Base-by-base conservation (phyloP, 2,113 vertebrate species). In the Rhinopithecus roxellana region DNA sequence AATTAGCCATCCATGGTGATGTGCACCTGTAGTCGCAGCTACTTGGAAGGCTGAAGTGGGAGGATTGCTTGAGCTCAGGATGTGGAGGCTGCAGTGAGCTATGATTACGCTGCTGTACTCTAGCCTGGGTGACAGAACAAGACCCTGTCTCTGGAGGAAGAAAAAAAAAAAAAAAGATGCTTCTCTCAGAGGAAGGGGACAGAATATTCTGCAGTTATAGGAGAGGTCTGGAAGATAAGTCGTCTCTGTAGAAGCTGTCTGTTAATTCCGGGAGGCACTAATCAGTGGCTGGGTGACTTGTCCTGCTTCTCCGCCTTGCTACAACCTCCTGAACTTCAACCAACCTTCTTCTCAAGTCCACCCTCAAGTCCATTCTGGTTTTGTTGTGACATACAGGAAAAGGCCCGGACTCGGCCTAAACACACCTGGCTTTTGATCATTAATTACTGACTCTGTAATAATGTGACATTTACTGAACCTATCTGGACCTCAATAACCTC, bases 171-270 rank as follows among this genome's bases (percentile, higher is more conserved):
- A 64, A 27, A 22, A 84, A 30, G 55, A 27, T 7, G 35, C 82
- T 67, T 12, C 43, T 64, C 27, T 38, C 59, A 23, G 81, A 74
- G 48, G 61, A 80, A 74, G 32, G 30, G 8, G 18, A 32, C 35
- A 6, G 87, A 43, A 3, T 2, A n/a, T 55, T 69, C 50, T 22
- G 1, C 38, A 48, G 27, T 18, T 23, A 18, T 8, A 25, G 81
- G 16, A 5, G 52, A 13, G 8, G 27, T n/a, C 40, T 0, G 0
- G 87, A 32, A 85, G 52, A 20, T 1, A 22, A 3, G 0, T 9
- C 1, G 0, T 52, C 48, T 22, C 70, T 22, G 0, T 17, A 4
- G 32, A 20, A n/a, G 0, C 0, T 6, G 1, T 0, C 30, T 10
- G 13, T 20, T n/a, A 78, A 77, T 57, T 35, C 57, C 13, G 1